Conservation (phyloP, 2,797 vertebrate species). For the Otolemur crassicaudatus region DNA sequence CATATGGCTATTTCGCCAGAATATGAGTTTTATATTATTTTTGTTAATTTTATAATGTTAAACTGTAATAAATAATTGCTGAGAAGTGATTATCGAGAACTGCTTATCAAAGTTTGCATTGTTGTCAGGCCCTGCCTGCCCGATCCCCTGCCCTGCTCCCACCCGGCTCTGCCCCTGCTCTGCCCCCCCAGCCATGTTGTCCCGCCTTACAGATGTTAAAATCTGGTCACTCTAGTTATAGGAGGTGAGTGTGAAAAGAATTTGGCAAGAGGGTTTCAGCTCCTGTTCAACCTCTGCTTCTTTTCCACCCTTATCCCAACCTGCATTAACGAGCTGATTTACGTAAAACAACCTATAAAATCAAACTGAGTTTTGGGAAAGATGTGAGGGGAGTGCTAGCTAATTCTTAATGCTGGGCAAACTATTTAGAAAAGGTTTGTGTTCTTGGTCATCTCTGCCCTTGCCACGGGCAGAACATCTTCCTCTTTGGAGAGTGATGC, state of each 20-base stretch:
- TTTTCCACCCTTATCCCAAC: neutral
- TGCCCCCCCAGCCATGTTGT: too few relatives aligned
- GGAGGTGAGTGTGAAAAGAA: neutral
- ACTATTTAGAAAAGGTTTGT: neutral
- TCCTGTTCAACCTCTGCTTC: neutral
- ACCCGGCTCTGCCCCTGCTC: too few relatives aligned
- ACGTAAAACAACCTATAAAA: neutral
- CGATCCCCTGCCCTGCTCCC: too few relatives aligned
- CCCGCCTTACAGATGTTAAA: too few relatives aligned
- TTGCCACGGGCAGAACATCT: neutral
- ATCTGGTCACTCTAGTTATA: neutral
- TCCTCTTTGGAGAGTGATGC: neutral
- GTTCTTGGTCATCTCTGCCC: constrained; percentile 7
- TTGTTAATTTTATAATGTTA: too few relatives aligned
- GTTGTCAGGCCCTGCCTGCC: too few relatives aligned
- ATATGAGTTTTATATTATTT: too few relatives aligned
- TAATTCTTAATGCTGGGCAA: neutral
- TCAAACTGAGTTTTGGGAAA: constrained; percentile 26
- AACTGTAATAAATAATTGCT: too few relatives aligned
- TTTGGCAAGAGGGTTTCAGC: neutral
- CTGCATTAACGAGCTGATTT: neutral
- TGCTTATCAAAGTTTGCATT: too few relatives aligned
- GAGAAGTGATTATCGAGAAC: too few relatives aligned
- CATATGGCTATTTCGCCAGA: too few relatives aligned
- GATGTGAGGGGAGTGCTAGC: neutral